Percentiles rank a stretch among this genome's conserved stretches.
Evolutionary conservation across 2,888 invertebrate species (phyloP).

Genomic region (Drosophila stalkeri): DNA sequence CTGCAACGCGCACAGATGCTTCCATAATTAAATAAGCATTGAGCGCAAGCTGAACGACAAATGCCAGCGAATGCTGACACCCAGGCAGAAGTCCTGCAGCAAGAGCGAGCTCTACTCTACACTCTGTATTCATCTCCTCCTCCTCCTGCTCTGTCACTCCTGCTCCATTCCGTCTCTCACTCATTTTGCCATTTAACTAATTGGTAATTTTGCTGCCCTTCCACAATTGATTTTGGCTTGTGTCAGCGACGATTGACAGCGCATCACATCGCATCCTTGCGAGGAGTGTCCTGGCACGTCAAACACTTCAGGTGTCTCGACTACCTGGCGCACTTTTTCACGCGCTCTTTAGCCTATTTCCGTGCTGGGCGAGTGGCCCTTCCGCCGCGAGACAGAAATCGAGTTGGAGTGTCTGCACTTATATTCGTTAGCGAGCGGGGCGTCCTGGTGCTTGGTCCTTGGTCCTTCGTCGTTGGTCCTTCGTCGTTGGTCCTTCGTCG

Average conservation of each 20-base stretch:
- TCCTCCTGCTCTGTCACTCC: background rate
- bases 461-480: background rate
- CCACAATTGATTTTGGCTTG: slow-evolving; percentile 76
- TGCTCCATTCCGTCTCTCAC: slow-evolving; percentile 40
- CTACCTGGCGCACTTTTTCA: slow-evolving; percentile 57
- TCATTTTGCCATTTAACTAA: slow-evolving; percentile 80
- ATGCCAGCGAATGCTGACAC: slow-evolving; percentile 35
- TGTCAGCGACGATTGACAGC: slow-evolving; percentile 75
- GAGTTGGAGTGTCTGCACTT: slow-evolving; percentile 38
- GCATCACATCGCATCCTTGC: slow-evolving; percentile 9
- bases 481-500: background rate
- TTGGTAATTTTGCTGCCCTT: slow-evolving; percentile 76
- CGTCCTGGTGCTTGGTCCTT: slow-evolving; percentile 17
- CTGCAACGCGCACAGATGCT: slow-evolving; percentile 79
- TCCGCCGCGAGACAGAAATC: slow-evolving; percentile 37
- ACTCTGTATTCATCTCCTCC: background rate
- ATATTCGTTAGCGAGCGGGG: slow-evolving; percentile 65
- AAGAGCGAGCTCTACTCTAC: background rate
- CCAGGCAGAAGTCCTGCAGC: slow-evolving; percentile 53
- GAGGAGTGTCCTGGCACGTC: slow-evolving; percentile 41
- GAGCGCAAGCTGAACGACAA: slow-evolving; percentile 6
- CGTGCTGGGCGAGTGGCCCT: slow-evolving; percentile 52
- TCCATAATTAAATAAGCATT: slow-evolving; percentile 82
- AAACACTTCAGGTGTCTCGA: slow-evolving; percentile 62
- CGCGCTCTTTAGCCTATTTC: slow-evolving; percentile 79